A percentile compares a stretch with the other conserved stretches of the same genome.
Evolutionary conservation across 92 coral and sea anemone genomes (phyloP).

Genomic region (Virgularia gustaviana): DNA sequence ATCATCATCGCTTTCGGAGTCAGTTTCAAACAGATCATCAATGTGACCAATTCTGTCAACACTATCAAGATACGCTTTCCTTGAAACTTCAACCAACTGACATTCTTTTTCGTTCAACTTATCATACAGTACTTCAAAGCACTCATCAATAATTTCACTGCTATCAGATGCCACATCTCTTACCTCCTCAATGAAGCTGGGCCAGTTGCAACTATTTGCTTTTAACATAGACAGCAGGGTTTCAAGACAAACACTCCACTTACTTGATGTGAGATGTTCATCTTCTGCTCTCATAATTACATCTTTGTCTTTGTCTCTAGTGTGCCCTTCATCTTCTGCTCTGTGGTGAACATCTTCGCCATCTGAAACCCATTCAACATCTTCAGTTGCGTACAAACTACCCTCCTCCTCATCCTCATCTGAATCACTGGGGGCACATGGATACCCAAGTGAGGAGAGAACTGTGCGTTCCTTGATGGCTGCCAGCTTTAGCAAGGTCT

Average conservation of each 20-base stretch:
- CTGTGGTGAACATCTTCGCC: neutral
- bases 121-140: no score
- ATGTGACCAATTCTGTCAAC: no score
- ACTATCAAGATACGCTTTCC: neutral
- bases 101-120: neutral
- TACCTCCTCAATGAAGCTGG: neutral
- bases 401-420: neutral
- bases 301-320: neutral
- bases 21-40: neutral
- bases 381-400: neutral
- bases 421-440: neutral
- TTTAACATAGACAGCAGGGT: neutral
- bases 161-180: neutral
- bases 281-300: neutral
- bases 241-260: neutral
- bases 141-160: neutral
- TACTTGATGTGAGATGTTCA: neutral
- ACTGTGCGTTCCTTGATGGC: neutral
- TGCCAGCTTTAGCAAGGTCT: constrained; percentile 3
- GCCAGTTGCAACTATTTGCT: constrained; percentile 13
- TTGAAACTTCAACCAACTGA: constrained; percentile 2
- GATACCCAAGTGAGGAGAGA: constrained; percentile 7
- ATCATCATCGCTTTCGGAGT: constrained; percentile 3
- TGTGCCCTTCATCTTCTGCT: neutral
- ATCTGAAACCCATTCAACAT: constrained; percentile 7